Evolutionary conservation across 2,888 invertebrate species (phyloP).

Genomic region (Chirona hameri): DNA sequence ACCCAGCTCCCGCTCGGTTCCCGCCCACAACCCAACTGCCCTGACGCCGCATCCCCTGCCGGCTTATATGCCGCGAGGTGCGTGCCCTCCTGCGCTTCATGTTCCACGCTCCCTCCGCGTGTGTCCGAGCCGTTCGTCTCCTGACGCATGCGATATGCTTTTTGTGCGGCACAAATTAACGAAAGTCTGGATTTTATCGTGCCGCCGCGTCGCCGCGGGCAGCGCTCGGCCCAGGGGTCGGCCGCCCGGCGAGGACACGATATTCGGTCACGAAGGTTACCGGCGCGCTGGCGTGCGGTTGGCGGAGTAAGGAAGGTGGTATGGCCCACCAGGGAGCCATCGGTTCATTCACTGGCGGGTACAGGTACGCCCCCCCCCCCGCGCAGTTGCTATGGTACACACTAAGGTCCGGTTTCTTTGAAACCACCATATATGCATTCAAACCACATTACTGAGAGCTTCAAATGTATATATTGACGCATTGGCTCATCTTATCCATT

Average conservation of each 20-base stretch:
- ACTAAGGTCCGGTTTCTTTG: too few species aligned
- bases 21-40: not conserved
- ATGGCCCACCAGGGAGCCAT: too few species aligned
- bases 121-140: not conserved
- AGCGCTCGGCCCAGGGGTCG: not conserved
- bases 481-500: too few species aligned
- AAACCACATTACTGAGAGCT: too few species aligned
- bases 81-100: not conserved
- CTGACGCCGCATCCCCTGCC: not conserved
- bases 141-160: not conserved
- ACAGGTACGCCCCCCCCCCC: too few species aligned
- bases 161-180: slow-evolving; percentile 8
- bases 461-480: too few species aligned
- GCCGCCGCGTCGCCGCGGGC: not conserved
- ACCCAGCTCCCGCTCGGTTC: too few species aligned
- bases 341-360: too few species aligned
- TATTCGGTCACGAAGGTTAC: not conserved
- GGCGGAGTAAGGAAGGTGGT: too few species aligned
- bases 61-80: not conserved
- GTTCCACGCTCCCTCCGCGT: not conserved
- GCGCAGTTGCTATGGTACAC: too few species aligned
- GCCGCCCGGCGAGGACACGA: not conserved
- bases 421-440: too few species aligned
- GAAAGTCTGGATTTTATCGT: not conserved
- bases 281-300: too few species aligned